Evolutionary conservation across 2,888 invertebrate genomes (phyloP).

Genomic region (Shargacucullia verbasci): DNA sequence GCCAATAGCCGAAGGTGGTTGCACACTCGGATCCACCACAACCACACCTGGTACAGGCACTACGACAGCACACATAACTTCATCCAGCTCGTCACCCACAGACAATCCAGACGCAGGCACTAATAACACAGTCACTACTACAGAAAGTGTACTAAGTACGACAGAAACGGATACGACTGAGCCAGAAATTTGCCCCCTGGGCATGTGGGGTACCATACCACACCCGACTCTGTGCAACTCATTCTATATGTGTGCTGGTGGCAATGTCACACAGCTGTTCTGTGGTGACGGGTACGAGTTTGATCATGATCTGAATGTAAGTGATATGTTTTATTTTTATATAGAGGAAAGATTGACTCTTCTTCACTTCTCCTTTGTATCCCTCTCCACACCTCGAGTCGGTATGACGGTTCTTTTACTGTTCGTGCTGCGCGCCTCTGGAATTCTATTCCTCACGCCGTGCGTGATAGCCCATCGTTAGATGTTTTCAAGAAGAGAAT

Average conservation of each 20-base stretch:
- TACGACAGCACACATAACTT: background rate
- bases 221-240: slow-evolving; percentile 66
- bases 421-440: no score
- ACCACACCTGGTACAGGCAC: slow-evolving; percentile 9
- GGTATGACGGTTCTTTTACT: no score
- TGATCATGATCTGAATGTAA: slow-evolving; percentile 51
- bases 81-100: slow-evolving; percentile 2
- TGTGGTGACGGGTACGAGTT: slow-evolving; percentile 67
- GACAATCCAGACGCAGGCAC: slow-evolving; percentile 13
- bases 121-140: slow-evolving; percentile 1
- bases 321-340: background rate
- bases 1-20: slow-evolving; percentile 29
- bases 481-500: no score
- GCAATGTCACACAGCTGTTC: slow-evolving; percentile 54
- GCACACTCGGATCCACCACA: slow-evolving; percentile 24
- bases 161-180: background rate
- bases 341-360: no score
- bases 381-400: no score
- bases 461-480: no score
- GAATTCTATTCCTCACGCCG: no score
- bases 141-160: background rate
- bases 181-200: slow-evolving; percentile 57
- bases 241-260: slow-evolving; percentile 69
- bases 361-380: no score
- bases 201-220: slow-evolving; percentile 61